Base-by-base conservation (phyloP, 2,888 invertebrate genomes). In the Cetonia aurata region DNA sequence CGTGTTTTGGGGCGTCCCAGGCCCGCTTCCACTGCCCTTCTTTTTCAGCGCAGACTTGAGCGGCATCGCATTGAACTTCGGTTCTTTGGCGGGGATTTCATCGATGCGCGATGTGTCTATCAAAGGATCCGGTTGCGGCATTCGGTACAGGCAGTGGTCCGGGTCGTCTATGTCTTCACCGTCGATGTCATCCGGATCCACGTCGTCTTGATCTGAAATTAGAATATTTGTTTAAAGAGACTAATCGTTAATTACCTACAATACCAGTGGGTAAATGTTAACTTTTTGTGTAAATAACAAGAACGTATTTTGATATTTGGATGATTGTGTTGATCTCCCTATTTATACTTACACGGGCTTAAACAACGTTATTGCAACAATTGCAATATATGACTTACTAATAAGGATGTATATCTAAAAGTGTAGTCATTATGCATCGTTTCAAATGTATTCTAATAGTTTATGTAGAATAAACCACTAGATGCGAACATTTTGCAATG, bases 51-150 rank as follows among this genome's bases (percentile, higher is more conserved):
- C 96, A 65, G 96, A 96, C 85, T 96, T 96, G 73, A 96, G 89
- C 75, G 96, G 96, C 88, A 95, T 91, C 76, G 96, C 96, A 86
- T 95, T 93, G 86, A 95, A 93, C 81, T 92, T 92, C 50, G 96
- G 96, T 87, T 96, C 96, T 86, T 96, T 95, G 71, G 96, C 95
- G 77, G 95, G 96, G 80, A 96, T 95, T 86, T 96, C 95, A 85
- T 96, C 96, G 73, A 96, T 92, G 76, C 94, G 89, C 70, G 91
- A 91, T 71, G 94, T 95, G 85, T 96, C 95, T 78, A 92, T 91
- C 76, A 87, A 85, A 37, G 91, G 91, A 82, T 91, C 90, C 48
- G 90, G 89, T 78, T 88, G 90, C 76, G 86, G 86, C 84, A 85
- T 86, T 78, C 85, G 86, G 79, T 85, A 87, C 81, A 88, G 83